phyloP scores from a whole-genome alignment of 1,140 invertebrate genomes.

The Bombus waltoni region DNA sequence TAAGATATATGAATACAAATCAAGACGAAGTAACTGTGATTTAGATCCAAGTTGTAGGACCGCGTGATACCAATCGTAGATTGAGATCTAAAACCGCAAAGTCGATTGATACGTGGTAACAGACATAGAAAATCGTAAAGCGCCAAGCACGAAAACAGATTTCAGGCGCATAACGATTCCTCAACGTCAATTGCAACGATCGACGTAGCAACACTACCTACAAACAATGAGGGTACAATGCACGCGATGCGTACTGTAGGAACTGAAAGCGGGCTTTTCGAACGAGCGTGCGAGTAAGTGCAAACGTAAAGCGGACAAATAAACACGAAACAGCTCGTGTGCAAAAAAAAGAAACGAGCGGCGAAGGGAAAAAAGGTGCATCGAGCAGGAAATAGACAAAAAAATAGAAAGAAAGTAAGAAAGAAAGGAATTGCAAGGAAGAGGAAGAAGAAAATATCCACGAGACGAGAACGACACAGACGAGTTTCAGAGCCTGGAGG shows the following conservation, averaged over 20 bases:
- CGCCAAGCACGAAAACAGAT: background rate
- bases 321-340: background rate
- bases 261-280: background rate
- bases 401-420: background rate
- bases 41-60: no score
- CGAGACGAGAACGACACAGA: constrained; percentile 20
- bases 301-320: background rate
- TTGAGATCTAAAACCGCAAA: no score
- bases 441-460: background rate
- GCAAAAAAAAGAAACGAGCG: background rate
- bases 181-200: background rate
- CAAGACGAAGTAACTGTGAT: no score
- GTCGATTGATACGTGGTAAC: no score
- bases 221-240: background rate
- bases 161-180: background rate
- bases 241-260: background rate
- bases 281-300: constrained; percentile 2
- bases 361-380: background rate
- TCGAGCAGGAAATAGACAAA: no score
- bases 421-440: background rate
- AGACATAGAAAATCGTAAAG: background rate
- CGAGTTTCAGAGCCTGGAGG: constrained; percentile 32
- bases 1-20: no score
- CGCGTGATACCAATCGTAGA: no score
- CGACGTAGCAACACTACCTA: background rate